phyloP scores from a whole-genome alignment of 2,797 vertebrate species.

The Vespertilio murinus region DNA sequence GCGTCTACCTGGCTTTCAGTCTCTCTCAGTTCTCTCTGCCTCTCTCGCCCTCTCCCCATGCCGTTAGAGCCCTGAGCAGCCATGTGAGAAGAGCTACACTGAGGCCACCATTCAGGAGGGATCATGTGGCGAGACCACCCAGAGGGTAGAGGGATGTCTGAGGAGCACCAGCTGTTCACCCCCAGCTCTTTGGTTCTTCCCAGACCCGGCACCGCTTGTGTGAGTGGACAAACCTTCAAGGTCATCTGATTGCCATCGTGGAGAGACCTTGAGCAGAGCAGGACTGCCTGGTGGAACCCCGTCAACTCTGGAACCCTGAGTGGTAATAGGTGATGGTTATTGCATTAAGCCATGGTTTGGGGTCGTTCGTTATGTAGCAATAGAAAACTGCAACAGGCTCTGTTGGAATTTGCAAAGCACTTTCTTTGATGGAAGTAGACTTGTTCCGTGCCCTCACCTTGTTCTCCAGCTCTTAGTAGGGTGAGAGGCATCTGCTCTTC shows the following conservation, averaged over 20 bases:
- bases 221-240: not conserved
- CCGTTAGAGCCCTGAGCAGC: not conserved
- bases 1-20: not conserved
- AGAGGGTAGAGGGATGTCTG: not conserved
- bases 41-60: not conserved
- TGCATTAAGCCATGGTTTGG: not conserved
- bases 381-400: not conserved
- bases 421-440: not conserved
- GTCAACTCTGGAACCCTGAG: rapidly evolving
- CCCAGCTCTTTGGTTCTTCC: not conserved
- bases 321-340: not conserved
- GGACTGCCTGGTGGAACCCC: not conserved
- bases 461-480: not conserved
- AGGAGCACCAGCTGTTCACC: too few relatives aligned
- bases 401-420: not conserved
- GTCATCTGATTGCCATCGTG: not conserved
- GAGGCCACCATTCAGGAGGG: not conserved
- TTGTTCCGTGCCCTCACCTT: not conserved
- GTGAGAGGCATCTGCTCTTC: not conserved
- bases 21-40: not conserved
- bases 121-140: not conserved
- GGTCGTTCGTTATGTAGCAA: not conserved
- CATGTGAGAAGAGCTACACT: not conserved
- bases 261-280: rapidly evolving
- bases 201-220: not conserved